Evolutionary conservation across 2,113 vertebrate species (phyloP).

Genomic region (Psettodes erumei): DNA sequence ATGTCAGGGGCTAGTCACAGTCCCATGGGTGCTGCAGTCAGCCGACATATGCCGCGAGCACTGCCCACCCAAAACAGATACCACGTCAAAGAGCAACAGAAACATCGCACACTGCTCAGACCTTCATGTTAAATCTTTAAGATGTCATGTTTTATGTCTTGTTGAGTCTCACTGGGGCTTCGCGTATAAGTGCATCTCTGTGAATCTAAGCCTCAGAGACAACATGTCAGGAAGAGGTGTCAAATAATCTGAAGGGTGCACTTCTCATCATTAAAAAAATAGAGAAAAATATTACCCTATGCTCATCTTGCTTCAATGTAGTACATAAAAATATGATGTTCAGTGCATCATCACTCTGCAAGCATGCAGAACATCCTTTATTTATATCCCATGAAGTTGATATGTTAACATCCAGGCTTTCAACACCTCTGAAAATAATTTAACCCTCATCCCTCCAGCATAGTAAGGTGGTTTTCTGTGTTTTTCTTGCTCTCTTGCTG

Average conservation of each 20-base stretch:
- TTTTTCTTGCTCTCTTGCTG: constrained; percentile 75
- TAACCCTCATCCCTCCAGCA: constrained; percentile 11
- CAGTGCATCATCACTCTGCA: not conserved
- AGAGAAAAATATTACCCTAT: not conserved
- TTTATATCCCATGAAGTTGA: constrained; percentile 21
- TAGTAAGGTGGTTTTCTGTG: constrained; percentile 39
- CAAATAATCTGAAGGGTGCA: constrained; percentile 21
- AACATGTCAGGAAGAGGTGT: constrained; percentile 18
- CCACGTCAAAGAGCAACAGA: constrained; percentile 48
- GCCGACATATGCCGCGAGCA: constrained; percentile 46
- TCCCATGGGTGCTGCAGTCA: constrained; percentile 61
- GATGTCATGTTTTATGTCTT: constrained; percentile 50
- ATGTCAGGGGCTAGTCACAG: constrained; percentile 63
- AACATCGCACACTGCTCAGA: constrained; percentile 45
- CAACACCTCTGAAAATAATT: constrained; percentile 2
- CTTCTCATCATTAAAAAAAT: constrained; percentile 28
- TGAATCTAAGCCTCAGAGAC: constrained; percentile 27
- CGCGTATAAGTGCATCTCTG: constrained; percentile 5
- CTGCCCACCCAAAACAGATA: constrained; percentile 61
- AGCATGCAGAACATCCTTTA: not conserved
- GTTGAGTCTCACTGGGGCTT: constrained; percentile 14
- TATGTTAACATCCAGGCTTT: constrained; percentile 17
- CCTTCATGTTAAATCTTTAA: constrained; percentile 60
- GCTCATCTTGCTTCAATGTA: not conserved
- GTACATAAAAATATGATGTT: not conserved